A percentile compares a stretch with the other conserved stretches of the same genome.
These are phyloP conservation scores for Mesorhabditis sp. DNA, from an alignment of 2,888 invertebrate genomes.

Conservation along the genomic window DNA sequence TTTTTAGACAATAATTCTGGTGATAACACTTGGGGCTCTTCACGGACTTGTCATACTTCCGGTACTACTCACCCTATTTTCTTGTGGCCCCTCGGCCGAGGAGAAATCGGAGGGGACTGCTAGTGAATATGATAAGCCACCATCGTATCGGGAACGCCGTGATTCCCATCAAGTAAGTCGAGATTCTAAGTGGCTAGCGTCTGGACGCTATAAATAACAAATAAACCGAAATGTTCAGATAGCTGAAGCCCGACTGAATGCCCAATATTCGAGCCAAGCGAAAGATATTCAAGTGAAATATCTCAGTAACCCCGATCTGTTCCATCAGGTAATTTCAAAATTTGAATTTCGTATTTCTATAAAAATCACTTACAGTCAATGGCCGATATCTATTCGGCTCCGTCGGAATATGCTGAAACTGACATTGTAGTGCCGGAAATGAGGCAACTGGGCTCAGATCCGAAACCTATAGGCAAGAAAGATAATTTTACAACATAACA, in stretches of 20 bases:
- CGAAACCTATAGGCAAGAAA: constrained; percentile 1
- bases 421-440: background rate
- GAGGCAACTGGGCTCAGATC: background rate
- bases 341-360: background rate
- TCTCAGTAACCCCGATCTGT: constrained; percentile 2
- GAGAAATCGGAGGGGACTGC: constrained; percentile 11
- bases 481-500: background rate
- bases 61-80: constrained; percentile 59
- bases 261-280: background rate
- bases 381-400: background rate
- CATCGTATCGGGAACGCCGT: background rate
- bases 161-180: background rate
- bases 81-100: constrained; percentile 32
- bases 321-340: background rate
- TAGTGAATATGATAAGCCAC: constrained; percentile 4
- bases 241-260: constrained; percentile 1
- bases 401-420: constrained; percentile 1
- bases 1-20: constrained; percentile 79
- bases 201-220: background rate
- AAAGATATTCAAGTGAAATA: constrained; percentile 1
- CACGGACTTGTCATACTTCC: constrained; percentile 88
- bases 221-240: background rate
- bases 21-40: constrained; percentile 84
- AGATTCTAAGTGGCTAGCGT: background rate
- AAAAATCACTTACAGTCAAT: constrained; percentile 1